Evolutionary conservation across 2,888 invertebrate species (phyloP), one percentile per base, ranked within the genome.

Genomic region (Drosophila nigricruria): DNA sequence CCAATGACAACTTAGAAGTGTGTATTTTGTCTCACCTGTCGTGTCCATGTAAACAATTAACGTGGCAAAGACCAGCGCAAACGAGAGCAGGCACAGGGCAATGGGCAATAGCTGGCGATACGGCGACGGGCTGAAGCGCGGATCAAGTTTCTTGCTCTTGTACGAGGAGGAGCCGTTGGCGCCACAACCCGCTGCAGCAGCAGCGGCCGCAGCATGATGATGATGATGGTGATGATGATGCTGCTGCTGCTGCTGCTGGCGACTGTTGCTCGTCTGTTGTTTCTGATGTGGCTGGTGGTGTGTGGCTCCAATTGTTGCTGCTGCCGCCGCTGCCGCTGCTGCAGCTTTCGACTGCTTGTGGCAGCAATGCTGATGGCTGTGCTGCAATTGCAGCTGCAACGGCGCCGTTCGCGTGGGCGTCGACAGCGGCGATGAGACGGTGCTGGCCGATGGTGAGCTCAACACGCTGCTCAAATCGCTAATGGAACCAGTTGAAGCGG

Each of bases 31-130:
- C 92, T 94, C 92, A 96, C 96, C 96, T 93, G 95, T 96, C 82
- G 96, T 96, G 92, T 96, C 96, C 95, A 96, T 96, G 92, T 96
- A 96, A 79, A 96, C 94, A 49, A 96, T 94, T 77, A 97, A 94
- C 89, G 96, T 94, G 14, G 96, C 96, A 95, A 96, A 96, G 34
- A 96, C 96, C 34, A 96, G 96, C 67, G 96, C 96, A 93, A 97
- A 97, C 12, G 96, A 96, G 72, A 96, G 93, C 77, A 96, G 94
- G 93, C 96, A 97, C 76, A 96, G 93, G 52, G 95, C 95, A 36
- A 96, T 95, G 0, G 96, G 96, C 88, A 96, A 92, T 68, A 96
- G 93, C 78, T 93, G 93, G 78, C 93, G 92, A 77, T 93, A 92
- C 71, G 92, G 92, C 79, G 93, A 93, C 62, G 92, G 91, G 71